Evolutionary conservation across 2,113 vertebrate genomes (phyloP).

Genomic region (Alexandromys fortis): DNA sequence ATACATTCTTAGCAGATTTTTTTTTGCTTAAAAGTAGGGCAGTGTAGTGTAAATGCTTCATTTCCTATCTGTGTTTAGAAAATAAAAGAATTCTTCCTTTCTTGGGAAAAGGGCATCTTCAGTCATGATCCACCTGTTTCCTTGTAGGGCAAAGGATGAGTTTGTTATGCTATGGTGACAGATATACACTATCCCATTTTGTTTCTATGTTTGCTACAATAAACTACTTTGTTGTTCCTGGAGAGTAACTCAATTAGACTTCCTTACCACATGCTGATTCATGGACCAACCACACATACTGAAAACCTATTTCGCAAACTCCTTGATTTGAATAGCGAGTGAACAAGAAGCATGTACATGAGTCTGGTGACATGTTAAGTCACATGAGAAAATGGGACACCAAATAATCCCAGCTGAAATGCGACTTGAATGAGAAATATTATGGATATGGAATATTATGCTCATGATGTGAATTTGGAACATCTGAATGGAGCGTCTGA

Average conservation of each 20-base stretch:
- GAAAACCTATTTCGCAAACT: neutral
- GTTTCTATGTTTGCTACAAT: neutral
- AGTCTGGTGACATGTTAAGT: slow-evolving; percentile 42
- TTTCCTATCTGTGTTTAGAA: neutral
- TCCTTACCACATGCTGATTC: slow-evolving; percentile 15
- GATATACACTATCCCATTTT: neutral
- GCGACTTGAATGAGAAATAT: neutral
- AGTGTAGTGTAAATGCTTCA: neutral
- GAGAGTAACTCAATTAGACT: slow-evolving; percentile 22
- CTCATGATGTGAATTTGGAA: neutral
- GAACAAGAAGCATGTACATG: neutral
- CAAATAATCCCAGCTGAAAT: neutral
- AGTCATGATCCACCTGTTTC: neutral
- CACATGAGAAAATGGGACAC: neutral
- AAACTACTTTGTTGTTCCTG: slow-evolving; percentile 14
- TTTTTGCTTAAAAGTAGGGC: neutral
- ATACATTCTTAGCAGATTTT: neutral
- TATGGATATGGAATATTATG: neutral
- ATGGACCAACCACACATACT: neutral
- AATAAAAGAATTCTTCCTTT: neutral
- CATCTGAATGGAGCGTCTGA: neutral
- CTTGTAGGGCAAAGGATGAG: neutral
- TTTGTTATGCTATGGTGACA: slow-evolving; percentile 20
- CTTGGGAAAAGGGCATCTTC: neutral
- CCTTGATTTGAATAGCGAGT: slow-evolving; percentile 40